phyloP scores from a whole-genome alignment of 2,888 invertebrate genomes.

The Euzophera pinguis region DNA sequence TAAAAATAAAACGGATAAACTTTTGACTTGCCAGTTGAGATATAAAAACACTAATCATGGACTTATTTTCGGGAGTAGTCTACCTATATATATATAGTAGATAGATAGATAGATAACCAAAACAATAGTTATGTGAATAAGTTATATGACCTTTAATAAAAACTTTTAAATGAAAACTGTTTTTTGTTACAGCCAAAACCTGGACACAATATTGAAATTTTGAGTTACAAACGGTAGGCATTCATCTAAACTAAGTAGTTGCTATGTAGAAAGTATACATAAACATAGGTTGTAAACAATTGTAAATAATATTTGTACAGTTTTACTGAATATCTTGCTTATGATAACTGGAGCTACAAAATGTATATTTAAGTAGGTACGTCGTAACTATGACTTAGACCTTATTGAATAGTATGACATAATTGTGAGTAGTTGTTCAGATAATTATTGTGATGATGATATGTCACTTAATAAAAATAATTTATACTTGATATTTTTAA shows the following conservation, averaged over 20 bases:
- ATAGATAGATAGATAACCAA: too few species aligned
- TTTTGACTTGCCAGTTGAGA: too few species aligned
- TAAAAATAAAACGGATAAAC: background rate
- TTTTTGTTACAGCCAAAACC: conserved; percentile 85
- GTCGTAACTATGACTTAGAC: conserved; percentile 22
- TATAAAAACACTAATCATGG: too few species aligned
- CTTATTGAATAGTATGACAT: conserved; percentile 13
- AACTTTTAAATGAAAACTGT: too few species aligned
- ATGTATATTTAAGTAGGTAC: conserved; percentile 36
- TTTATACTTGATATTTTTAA: conserved; percentile 30
- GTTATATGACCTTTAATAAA: too few species aligned
- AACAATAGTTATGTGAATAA: too few species aligned
- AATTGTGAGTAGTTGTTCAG: conserved; percentile 20
- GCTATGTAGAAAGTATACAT: conserved; percentile 42
- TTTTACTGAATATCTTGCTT: conserved; percentile 50
- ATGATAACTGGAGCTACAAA: conserved; percentile 48
- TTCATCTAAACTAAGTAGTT: conserved; percentile 38
- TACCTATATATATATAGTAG: too few species aligned
- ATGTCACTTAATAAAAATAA: conserved; percentile 17
- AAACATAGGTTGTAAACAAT: conserved; percentile 33
- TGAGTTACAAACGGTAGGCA: conserved; percentile 49
- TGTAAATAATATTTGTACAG: conserved; percentile 69
- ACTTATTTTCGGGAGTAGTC: too few species aligned
- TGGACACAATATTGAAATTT: conserved; percentile 88
- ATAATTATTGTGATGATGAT: conserved; percentile 22